A percentile compares a stretch with the other conserved stretches of the same genome.
Evolutionary conservation across 2,797 vertebrate genomes (phyloP).

Genomic region (Parotocinclus haroldoi): DNA sequence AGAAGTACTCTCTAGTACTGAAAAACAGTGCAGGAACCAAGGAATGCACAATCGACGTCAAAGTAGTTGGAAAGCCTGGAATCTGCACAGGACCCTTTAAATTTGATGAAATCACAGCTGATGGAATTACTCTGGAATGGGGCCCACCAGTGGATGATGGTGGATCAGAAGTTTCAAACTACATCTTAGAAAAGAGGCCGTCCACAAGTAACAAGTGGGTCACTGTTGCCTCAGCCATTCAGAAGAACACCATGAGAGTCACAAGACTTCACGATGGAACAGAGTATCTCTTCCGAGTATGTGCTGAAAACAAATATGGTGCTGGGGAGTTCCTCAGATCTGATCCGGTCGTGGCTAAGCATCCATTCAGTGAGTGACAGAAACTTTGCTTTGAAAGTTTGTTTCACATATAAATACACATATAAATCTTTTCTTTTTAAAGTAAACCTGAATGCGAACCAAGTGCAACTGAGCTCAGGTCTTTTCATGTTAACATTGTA

Average conservation of each 20-base stretch:
- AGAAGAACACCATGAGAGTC: slow-evolving; percentile 93
- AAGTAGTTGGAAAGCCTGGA: slow-evolving; percentile 95
- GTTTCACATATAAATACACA: too few relatives aligned
- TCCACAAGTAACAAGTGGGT: slow-evolving; percentile 93
- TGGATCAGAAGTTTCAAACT: slow-evolving; percentile 96
- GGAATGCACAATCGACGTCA: slow-evolving; percentile 84
- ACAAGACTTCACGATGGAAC: slow-evolving; percentile 91
- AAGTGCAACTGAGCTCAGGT: too few relatives aligned
- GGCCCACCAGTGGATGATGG: slow-evolving; percentile 91
- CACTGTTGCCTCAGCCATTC: slow-evolving; percentile 92
- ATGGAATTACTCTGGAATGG: slow-evolving; percentile 93
- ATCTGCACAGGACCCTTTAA: slow-evolving; percentile 91
- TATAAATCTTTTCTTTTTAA: too few relatives aligned
- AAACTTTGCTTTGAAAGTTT: too few relatives aligned
- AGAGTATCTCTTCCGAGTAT: slow-evolving; percentile 95
- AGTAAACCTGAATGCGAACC: too few relatives aligned
- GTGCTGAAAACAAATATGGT: slow-evolving; percentile 97
- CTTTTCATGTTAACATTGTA: too few relatives aligned
- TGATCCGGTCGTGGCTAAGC: slow-evolving; percentile 87
- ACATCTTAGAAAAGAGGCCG: slow-evolving; percentile 94
- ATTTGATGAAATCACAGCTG: slow-evolving; percentile 96
- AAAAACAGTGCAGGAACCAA: slow-evolving; percentile 87
- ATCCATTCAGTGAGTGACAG: slow-evolving; percentile 90
- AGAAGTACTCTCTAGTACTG: slow-evolving; percentile 83
- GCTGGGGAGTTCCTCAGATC: slow-evolving; percentile 93